phyloP scores from a whole-genome alignment of 2,113 vertebrate genomes.

The Oxyruncus cristatus region DNA sequence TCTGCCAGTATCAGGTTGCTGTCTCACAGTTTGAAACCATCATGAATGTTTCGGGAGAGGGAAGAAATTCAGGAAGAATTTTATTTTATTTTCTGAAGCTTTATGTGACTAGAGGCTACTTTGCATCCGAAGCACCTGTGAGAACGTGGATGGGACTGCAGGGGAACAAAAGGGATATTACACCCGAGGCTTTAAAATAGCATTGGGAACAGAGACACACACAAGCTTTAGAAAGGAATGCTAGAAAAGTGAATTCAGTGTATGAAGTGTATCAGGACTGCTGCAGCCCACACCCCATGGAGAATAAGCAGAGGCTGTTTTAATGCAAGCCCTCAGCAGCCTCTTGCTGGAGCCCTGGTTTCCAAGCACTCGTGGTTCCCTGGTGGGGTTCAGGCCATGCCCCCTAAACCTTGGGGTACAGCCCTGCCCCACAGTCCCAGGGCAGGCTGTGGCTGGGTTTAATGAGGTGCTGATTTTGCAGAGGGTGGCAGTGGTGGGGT shows the following conservation, averaged over 20 bases:
- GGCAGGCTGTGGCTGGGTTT: not conserved
- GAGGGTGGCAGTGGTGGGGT: not conserved
- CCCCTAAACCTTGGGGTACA: rapidly evolving
- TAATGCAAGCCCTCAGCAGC: rapidly evolving
- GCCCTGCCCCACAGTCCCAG: rapidly evolving
- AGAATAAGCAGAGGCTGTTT: rapidly evolving
- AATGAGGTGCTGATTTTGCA: not conserved
- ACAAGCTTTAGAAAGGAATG: rapidly evolving
- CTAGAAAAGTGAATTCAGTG: not conserved
- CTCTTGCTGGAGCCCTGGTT: not conserved
- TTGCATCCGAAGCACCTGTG: not conserved
- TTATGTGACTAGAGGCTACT: not conserved
- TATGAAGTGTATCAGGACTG: too few species aligned
- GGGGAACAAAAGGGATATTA: not conserved
- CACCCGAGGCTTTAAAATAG: not conserved
- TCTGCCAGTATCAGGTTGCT: not conserved
- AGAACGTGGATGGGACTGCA: not conserved
- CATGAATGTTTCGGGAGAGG: not conserved
- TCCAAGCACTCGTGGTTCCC: rapidly evolving
- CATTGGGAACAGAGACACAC: not conserved
- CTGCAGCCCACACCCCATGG: not conserved
- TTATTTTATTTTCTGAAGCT: not conserved
- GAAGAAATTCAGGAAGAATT: not conserved
- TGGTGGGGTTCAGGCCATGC: rapidly evolving
- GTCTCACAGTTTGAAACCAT: not conserved